phyloP scores from a whole-genome alignment of 2,113 vertebrate species.

The Ondatra zibethicus region DNA sequence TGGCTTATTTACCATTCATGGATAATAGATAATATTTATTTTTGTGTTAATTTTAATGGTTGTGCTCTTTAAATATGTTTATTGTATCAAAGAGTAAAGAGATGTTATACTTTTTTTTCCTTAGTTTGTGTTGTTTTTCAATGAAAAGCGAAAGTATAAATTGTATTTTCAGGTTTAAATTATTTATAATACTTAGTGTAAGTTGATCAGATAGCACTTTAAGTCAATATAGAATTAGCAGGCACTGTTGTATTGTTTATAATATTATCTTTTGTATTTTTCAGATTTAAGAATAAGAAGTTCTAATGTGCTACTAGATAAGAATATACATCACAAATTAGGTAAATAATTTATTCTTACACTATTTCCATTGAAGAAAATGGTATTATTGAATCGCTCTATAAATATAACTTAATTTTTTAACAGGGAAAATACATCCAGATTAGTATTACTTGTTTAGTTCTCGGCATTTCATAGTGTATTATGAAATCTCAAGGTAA shows the following conservation, averaged over 20 bases:
- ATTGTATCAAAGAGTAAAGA: slow-evolving; percentile 18
- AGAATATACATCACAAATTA: slow-evolving; percentile 75
- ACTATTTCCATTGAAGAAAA: slow-evolving; percentile 27
- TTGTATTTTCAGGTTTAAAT: background rate
- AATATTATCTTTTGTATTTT: slow-evolving; percentile 45
- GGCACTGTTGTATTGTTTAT: background rate
- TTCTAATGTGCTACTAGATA: background rate
- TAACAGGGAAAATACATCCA: background rate
- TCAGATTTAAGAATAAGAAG: slow-evolving; percentile 54
- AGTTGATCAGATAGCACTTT: background rate
- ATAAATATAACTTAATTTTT: slow-evolving; percentile 47
- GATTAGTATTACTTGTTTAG: background rate
- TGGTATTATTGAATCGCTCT: slow-evolving; percentile 14
- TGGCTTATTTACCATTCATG: slow-evolving; percentile 30
- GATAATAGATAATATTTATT: background rate
- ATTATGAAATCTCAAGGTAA: background rate
- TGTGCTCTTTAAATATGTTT: slow-evolving; percentile 1
- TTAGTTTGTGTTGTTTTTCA: slow-evolving; percentile 26
- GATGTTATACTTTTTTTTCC: slow-evolving; percentile 18
- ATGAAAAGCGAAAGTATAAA: slow-evolving; percentile 23
- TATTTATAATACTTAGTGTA: slow-evolving; percentile 39
- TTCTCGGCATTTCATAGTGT: slow-evolving; percentile 25
- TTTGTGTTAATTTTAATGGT: slow-evolving; percentile 5
- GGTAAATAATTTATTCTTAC: slow-evolving; percentile 68
- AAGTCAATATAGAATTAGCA: slow-evolving; percentile 12